These are phyloP conservation scores for Malurus alboscapulatus DNA, from an alignment of 2,113 vertebrate species.

Conservation along the genomic window DNA sequence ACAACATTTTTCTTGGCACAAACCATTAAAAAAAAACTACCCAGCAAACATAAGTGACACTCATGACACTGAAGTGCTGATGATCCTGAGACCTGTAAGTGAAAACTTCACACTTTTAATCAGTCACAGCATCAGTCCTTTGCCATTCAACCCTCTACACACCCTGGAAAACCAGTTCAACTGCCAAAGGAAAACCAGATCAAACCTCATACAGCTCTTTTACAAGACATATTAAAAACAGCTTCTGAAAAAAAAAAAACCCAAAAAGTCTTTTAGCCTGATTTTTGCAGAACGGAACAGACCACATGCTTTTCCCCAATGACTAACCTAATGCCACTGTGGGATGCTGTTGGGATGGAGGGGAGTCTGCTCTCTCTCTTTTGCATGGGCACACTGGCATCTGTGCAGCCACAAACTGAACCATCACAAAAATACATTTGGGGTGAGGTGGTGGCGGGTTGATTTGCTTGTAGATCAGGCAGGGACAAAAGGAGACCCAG, in stretches of 20 bases:
- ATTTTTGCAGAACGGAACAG: background rate
- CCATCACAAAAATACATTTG: background rate
- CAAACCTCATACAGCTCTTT: background rate
- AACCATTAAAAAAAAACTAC: background rate
- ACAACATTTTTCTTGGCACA: background rate
- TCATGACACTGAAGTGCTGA: background rate
- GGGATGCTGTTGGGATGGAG: background rate
- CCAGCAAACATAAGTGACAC: background rate
- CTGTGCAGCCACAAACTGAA: background rate
- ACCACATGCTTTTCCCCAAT: background rate
- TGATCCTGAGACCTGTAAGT: background rate
- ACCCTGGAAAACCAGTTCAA: background rate
- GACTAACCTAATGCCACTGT: accelerated
- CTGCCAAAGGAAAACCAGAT: background rate
- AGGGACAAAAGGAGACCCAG: background rate
- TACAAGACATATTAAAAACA: background rate
- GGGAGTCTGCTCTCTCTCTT: background rate
- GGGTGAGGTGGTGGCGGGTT: background rate
- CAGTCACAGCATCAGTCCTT: background rate
- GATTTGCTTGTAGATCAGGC: background rate
- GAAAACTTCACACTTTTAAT: background rate
- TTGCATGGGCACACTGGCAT: background rate
- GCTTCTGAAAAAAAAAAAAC: background rate
- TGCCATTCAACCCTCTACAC: background rate
- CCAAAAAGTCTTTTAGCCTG: background rate